phyloP scores from a whole-genome alignment of 2,113 vertebrate species.

The Meleagris gallopavo region DNA sequence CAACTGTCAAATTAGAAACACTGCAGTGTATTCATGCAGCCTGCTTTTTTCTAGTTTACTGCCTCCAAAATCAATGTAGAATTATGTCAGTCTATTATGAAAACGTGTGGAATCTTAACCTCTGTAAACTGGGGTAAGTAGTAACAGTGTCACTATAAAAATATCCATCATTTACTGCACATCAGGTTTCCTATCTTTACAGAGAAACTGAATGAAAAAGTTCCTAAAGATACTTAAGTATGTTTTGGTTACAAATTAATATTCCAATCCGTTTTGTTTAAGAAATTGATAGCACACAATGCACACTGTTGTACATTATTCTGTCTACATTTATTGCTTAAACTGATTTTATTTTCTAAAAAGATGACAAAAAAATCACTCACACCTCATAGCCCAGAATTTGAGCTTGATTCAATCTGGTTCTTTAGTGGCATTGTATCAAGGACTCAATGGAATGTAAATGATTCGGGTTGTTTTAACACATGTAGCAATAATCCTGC shows the following conservation, averaged over 20 bases:
- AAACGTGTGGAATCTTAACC: not conserved
- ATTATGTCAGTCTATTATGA: not conserved
- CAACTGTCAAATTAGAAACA: not conserved
- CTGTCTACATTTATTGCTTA: not conserved
- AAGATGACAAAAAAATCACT: not conserved
- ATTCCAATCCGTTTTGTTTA: not conserved
- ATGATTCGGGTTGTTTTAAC: not conserved
- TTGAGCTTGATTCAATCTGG: not conserved
- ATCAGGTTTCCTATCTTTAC: not conserved
- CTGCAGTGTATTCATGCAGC: not conserved
- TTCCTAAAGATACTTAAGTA: not conserved
- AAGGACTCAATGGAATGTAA: not conserved
- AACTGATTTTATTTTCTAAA: not conserved
- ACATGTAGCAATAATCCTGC: not conserved
- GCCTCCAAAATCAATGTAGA: not conserved
- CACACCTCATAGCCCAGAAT: not conserved
- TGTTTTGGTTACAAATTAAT: not conserved
- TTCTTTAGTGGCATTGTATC: not conserved
- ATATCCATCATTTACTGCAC: rapidly evolving
- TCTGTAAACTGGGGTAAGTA: not conserved
- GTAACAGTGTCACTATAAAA: not conserved
- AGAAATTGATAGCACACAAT: not conserved
- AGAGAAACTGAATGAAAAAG: not conserved
- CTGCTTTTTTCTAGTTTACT: not conserved
- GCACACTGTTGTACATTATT: rapidly evolving